A percentile compares a stretch with the other conserved stretches of the same genome.
Conservation (phyloP, 1,140 invertebrate genomes). For the Scylla paramamosain region DNA sequence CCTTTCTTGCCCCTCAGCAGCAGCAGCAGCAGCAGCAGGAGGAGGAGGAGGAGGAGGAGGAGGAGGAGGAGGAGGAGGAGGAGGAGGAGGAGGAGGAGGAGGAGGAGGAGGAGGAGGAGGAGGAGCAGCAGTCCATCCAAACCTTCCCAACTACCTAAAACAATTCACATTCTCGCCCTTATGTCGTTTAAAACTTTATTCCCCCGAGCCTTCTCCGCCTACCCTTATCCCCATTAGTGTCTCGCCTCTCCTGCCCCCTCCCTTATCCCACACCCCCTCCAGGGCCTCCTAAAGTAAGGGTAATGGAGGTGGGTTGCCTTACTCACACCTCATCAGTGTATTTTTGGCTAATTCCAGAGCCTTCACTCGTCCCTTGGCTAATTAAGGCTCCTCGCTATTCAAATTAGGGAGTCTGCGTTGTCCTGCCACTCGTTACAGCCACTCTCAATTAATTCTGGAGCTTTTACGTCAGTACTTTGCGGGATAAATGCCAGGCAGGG, state of each 20-base stretch:
- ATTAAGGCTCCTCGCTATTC: not conserved
- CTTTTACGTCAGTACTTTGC: no score
- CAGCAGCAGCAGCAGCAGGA: no score
- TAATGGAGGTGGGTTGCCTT: not conserved
- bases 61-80: not conserved
- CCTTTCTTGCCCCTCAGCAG: no score
- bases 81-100: not conserved
- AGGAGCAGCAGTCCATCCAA: not conserved
- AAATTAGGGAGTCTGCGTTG: not conserved
- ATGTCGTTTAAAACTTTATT: constrained; percentile 36
- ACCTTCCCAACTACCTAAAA: not conserved
- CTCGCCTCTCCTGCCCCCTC: not conserved
- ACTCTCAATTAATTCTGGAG: no score
- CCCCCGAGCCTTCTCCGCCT: not conserved
- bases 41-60: no score
- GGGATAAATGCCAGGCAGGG: no score
- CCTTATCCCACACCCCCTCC: not conserved
- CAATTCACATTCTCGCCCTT: constrained; percentile 42
- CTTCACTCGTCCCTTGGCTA: not conserved
- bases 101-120: no score
- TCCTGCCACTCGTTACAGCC: not conserved
- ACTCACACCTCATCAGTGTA: not conserved
- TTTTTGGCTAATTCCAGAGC: not conserved
- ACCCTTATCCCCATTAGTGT: not conserved
- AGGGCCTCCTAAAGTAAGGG: not conserved